Conservation (phyloP, 1,140 invertebrate species). For the Pteromalus puparum region DNA sequence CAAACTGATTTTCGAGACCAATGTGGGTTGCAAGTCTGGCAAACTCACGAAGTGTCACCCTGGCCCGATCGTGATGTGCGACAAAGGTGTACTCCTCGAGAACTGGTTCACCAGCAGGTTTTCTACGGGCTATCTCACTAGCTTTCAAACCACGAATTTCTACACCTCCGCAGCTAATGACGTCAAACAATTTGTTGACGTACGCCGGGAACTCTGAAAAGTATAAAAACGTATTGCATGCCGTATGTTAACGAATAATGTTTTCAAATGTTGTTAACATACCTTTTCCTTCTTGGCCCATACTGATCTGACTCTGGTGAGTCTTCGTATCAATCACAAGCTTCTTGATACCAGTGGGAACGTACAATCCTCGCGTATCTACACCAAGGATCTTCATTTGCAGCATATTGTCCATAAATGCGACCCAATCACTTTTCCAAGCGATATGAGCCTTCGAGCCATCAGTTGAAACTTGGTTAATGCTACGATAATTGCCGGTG, state of each 20-base stretch:
- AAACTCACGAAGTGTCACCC: conserved; percentile 66
- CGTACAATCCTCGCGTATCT: conserved; percentile 84
- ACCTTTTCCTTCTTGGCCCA: conserved; percentile 66
- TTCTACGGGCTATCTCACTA: conserved; percentile 83
- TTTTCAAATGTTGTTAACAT: neutral
- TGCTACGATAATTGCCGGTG: conserved; percentile 83
- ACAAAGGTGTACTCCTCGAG: conserved; percentile 86
- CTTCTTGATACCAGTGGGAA: conserved; percentile 90
- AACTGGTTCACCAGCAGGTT: conserved; percentile 80
- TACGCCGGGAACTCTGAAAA: conserved; percentile 69
- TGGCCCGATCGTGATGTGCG: conserved; percentile 51
- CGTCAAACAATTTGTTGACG: conserved; percentile 70
- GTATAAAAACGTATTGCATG: neutral
- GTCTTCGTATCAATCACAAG: conserved; percentile 86
- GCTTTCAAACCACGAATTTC: conserved; percentile 88
- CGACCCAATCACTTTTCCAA: conserved; percentile 93
- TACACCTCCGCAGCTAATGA: conserved; percentile 82
- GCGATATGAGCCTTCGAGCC: conserved; percentile 74
- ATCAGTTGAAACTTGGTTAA: conserved; percentile 75
- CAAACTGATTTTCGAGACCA: conserved; percentile 84
- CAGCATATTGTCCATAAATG: conserved; percentile 95
- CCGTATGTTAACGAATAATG: neutral
- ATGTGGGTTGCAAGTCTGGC: conserved; percentile 79
- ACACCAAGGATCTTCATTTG: conserved; percentile 88
- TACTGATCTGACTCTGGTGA: conserved; percentile 76